Percentiles rank a stretch among this genome's conserved stretches.
Evolutionary conservation across 2,113 vertebrate genomes (phyloP).

Genomic region (Pycnonotus jocosus): DNA sequence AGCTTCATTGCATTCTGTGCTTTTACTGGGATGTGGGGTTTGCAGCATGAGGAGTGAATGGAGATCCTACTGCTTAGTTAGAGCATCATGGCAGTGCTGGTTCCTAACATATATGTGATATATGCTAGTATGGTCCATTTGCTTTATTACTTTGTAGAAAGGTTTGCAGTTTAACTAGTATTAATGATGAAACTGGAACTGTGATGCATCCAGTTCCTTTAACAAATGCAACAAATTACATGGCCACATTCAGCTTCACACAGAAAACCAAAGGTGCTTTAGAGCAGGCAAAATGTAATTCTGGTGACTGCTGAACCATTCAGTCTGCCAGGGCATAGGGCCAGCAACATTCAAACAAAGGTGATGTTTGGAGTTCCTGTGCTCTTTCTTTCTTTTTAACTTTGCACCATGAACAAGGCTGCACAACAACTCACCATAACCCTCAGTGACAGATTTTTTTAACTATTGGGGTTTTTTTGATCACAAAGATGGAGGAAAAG

Average conservation of each 20-base stretch:
- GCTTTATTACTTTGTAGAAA: neutral
- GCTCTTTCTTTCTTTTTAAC: neutral
- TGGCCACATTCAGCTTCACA: neutral
- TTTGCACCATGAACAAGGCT: neutral
- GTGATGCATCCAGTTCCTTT: neutral
- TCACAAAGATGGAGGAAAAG: conserved; percentile 7
- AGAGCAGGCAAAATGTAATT: neutral
- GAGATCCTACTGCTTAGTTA: neutral
- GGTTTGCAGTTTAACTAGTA: neutral
- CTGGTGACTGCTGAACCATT: neutral
- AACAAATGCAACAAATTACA: neutral
- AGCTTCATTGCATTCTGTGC: conserved; percentile 1
- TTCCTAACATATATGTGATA: neutral
- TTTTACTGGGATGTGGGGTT: neutral
- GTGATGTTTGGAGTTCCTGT: neutral
- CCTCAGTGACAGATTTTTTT: neutral
- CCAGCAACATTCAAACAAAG: neutral
- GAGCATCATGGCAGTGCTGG: neutral
- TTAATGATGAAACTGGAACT: neutral
- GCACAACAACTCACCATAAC: neutral
- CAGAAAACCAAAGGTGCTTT: neutral
- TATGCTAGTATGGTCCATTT: neutral
- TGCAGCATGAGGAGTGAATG: neutral
- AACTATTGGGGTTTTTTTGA: neutral
- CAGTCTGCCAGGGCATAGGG: neutral